These are phyloP conservation scores for Syrmaticus mikado DNA, from an alignment of 2,113 vertebrate species.

Conservation along the genomic window DNA sequence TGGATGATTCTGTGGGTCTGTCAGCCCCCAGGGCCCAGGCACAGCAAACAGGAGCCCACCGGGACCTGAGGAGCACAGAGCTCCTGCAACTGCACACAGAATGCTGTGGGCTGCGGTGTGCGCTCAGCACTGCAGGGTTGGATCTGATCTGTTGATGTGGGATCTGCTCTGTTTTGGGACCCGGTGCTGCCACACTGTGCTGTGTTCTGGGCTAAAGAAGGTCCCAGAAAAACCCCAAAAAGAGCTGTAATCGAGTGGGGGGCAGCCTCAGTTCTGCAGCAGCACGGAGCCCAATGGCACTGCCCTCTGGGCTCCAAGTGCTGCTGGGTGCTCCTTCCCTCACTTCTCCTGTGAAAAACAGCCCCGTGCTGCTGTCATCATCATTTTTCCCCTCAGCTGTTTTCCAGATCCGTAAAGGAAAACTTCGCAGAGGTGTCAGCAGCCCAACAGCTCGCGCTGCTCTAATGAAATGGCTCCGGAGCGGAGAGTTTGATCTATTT, in stretches of 20 bases:
- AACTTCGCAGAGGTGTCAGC: conserved; percentile 7
- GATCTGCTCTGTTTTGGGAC: no score
- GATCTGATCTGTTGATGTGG: not conserved
- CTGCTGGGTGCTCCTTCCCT: not conserved
- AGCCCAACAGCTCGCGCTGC: conserved; percentile 40
- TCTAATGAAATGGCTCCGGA: conserved; percentile 57
- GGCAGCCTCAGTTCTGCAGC: not conserved
- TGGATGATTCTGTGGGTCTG: not conserved
- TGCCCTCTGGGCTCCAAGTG: not conserved
- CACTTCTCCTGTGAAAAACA: not conserved
- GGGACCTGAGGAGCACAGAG: no score
- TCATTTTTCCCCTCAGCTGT: not conserved
- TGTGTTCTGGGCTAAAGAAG: fast-evolving
- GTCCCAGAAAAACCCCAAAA: not conserved
- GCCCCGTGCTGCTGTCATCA: not conserved
- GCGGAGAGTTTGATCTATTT: conserved; percentile 63
- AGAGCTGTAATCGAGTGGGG: not conserved
- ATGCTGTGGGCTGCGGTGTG: not conserved
- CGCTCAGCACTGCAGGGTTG: not conserved
- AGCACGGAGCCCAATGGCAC: not conserved
- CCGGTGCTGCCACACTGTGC: fast-evolving
- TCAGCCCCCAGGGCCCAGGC: not conserved
- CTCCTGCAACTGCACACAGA: no score
- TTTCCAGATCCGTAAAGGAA: not conserved
- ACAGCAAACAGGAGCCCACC: fast-evolving